phyloP scores from a whole-genome alignment of 2,797 vertebrate genomes.

The Stomatorhinus walkeri region DNA sequence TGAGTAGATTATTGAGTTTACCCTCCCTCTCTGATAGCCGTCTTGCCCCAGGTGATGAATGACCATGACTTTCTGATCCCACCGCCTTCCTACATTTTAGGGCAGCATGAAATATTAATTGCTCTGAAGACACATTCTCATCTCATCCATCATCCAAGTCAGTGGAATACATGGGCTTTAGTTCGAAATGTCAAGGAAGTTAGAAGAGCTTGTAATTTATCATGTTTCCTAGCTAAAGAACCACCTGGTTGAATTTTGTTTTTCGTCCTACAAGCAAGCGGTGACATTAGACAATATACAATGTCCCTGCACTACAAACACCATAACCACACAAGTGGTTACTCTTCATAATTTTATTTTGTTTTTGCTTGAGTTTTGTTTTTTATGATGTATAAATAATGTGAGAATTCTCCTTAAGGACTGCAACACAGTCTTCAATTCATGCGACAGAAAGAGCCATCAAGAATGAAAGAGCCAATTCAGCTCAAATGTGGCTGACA shows the following conservation, averaged over 20 bases:
- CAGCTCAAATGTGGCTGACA: no score
- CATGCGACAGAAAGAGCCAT: no score
- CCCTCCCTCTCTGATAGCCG: no score
- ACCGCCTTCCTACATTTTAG: background rate
- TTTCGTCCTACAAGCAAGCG: background rate
- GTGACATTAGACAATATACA: background rate
- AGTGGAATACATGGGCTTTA: background rate
- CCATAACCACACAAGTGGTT: background rate
- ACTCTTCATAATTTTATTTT: background rate
- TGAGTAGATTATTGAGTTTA: background rate
- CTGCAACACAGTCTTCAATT: no score
- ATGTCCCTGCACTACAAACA: background rate
- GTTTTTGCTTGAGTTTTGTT: background rate
- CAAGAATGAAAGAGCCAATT: no score
- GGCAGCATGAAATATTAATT: constrained; percentile 4
- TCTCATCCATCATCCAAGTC: background rate
- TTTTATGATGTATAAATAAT: background rate
- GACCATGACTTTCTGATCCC: background rate
- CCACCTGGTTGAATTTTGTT: background rate
- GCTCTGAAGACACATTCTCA: background rate
- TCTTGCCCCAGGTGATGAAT: background rate
- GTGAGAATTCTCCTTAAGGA: no score
- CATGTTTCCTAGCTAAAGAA: background rate
- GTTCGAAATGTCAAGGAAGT: background rate
- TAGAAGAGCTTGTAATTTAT: background rate